A percentile compares a stretch with the other conserved stretches of the same genome.
Evolutionary conservation across 2,888 invertebrate genomes (phyloP).

Genomic region (Drosophila maculinotata): DNA sequence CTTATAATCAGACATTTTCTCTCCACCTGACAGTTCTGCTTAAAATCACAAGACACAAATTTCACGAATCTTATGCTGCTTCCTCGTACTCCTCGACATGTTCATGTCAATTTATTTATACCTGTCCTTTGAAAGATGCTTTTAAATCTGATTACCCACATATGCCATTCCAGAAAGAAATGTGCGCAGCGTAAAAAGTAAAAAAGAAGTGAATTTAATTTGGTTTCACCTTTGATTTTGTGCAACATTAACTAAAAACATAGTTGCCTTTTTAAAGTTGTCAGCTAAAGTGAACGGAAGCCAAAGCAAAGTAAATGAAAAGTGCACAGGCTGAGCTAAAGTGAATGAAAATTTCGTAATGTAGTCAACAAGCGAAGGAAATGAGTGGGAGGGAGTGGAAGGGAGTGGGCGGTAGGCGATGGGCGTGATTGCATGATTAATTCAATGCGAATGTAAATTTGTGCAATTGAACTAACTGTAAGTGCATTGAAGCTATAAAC

Average conservation of each 20-base stretch:
- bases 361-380: slow-evolving; percentile 59
- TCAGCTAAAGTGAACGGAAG: slow-evolving; percentile 42
- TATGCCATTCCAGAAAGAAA: background rate
- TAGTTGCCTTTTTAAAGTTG: slow-evolving; percentile 29
- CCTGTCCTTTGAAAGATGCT: slow-evolving; percentile 19
- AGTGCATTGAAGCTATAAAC: slow-evolving; percentile 46
- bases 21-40: too few relatives aligned
- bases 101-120: slow-evolving; percentile 19
- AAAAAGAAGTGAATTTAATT: slow-evolving; percentile 42
- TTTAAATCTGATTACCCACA: slow-evolving; percentile 28
- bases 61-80: slow-evolving; percentile 3
- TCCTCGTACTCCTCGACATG: slow-evolving; percentile 10
- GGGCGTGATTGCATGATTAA: slow-evolving; percentile 29
- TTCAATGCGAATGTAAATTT: slow-evolving; percentile 46
- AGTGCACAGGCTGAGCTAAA: slow-evolving; percentile 5
- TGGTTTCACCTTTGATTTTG: slow-evolving; percentile 51
- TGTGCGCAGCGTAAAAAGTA: background rate
- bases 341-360: slow-evolving; percentile 23
- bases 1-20: too few relatives aligned
- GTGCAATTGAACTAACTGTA: slow-evolving; percentile 34
- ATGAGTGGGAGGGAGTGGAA: slow-evolving; percentile 27
- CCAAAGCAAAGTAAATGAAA: slow-evolving; percentile 41
- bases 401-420: slow-evolving; percentile 4
- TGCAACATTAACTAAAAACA: slow-evolving; percentile 43
- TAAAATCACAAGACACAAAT: too few relatives aligned